Percentiles rank a stretch among this genome's conserved stretches.
These are phyloP conservation scores for Megalopta genalis DNA, from an alignment of 1,140 invertebrate genomes.

Conservation along the genomic window DNA sequence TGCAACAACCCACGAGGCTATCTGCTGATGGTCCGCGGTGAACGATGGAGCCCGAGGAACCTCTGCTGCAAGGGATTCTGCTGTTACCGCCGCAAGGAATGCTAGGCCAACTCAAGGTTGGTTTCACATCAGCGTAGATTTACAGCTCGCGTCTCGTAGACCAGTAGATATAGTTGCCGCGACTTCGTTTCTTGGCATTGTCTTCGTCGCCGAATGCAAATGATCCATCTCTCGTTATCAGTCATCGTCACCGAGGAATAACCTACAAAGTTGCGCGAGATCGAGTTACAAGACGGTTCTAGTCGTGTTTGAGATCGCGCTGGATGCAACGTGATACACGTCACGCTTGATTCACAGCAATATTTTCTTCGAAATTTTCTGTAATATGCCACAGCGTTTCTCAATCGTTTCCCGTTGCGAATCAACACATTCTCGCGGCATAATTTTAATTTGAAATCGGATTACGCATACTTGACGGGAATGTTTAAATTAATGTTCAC, in stretches of 20 bases:
- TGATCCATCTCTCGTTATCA: neutral
- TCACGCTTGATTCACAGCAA: conserved; percentile 4
- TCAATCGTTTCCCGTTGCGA: too few species aligned
- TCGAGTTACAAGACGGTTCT: conserved; percentile 11
- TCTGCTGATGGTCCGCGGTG: conserved; percentile 44
- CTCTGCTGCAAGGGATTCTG: conserved; percentile 84
- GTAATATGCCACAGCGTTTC: too few species aligned
- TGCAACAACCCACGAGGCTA: neutral
- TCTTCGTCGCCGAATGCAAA: too few species aligned
- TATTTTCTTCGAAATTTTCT: neutral
- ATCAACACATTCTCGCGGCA: too few species aligned
- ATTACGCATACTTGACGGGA: too few species aligned
- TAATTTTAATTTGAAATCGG: too few species aligned
- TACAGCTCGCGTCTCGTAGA: neutral
- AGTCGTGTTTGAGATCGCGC: neutral
- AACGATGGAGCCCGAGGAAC: conserved; percentile 84
- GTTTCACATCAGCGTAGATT: conserved; percentile 24
- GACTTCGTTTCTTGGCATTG: conserved; percentile 13
- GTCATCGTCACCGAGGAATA: conserved; percentile 1
- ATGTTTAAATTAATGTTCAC: too few species aligned
- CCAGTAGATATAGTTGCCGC: too few species aligned
- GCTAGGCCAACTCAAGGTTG: conserved; percentile 81
- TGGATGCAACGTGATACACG: neutral
- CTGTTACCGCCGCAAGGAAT: conserved; percentile 85
- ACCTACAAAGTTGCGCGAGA: conserved; percentile 29